Conservation (phyloP, 2,113 vertebrate species). For the Sapayoa aenigma region DNA sequence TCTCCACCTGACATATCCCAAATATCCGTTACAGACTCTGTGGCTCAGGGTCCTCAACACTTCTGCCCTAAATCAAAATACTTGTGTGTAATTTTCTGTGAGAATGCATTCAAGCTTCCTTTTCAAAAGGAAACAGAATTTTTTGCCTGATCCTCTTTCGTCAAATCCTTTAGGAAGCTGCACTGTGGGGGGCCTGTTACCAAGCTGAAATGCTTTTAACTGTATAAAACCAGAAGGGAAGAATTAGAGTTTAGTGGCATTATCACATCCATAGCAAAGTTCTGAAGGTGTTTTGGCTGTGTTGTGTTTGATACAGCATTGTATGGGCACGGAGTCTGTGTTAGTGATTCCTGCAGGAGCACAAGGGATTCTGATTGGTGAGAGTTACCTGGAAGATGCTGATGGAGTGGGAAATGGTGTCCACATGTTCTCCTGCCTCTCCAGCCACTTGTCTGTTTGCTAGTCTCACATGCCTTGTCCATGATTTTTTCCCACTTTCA, state of each 20-base stretch:
- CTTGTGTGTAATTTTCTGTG: not conserved
- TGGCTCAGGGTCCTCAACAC: not conserved
- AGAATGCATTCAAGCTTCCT: not conserved
- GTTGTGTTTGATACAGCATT: not conserved
- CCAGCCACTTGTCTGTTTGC: not conserved
- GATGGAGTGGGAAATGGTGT: not conserved
- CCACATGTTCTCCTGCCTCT: not conserved
- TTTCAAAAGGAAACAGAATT: not conserved
- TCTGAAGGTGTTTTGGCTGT: not conserved
- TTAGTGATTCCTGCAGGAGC: not conserved
- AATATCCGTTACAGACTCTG: not conserved
- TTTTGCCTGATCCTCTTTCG: too few relatives aligned
- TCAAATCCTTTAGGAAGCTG: not conserved
- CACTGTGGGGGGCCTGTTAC: not conserved
- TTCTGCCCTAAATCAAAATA: not conserved
- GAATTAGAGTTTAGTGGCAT: not conserved
- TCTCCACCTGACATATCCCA: not conserved
- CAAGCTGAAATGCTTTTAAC: not conserved
- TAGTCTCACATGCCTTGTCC: not conserved
- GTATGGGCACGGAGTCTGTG: accelerated
- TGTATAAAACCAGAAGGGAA: not conserved
- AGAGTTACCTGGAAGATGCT: not conserved
- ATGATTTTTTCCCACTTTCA: not conserved
- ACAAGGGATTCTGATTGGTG: not conserved
- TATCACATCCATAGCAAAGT: not conserved